Evolutionary conservation across 1,140 invertebrate genomes (phyloP), one percentile per base, ranked within the genome.

Genomic region (Cyclargus thomasi): DNA sequence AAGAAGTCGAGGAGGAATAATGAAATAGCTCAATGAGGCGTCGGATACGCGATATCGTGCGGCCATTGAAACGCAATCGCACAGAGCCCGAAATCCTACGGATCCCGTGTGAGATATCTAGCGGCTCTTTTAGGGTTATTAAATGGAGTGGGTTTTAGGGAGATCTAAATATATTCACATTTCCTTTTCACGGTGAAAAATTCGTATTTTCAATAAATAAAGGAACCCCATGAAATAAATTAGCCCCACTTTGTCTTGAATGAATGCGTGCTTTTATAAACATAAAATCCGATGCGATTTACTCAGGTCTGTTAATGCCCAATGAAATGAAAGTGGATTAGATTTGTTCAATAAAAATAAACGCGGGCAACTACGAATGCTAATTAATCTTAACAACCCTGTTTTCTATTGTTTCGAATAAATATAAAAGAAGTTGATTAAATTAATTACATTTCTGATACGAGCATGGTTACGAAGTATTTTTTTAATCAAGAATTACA

Each of bases 61-160:
- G 72, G 71, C 79, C 74, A 78, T 83, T 77, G 76, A 75, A 81
- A 81, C 78, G 74, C 83, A 74, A 79, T 76, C 79, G 76, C 71
- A 62, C 59, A 72, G 73, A 76, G 74, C 70, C 75, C 78, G 83
- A 86, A 86, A 88, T 88, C 84, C 81, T 68, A 74, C 71, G 79
- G 85, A 86, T 86, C 84, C 78, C 79, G 67, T 80, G 75, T 81
- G 79, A 87, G 80, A 85, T 83, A 88, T 84, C 78, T 79, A 75
- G 74, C 75, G 78, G 78, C 78, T 85, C 81, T 78, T 85, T 86
- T 80, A 83, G 77, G 80, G 82, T 81, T 88, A 88, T 90, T 88
- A 86, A 85, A 81, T 79, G 79, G 77, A 88, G 83, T 85, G 82
- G 82, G 83, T 86, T 85, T 90, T 85, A 86, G 74, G 81, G 75